Percentiles rank a stretch among this genome's conserved stretches.
Evolutionary conservation across 2,888 invertebrate species (phyloP).

Genomic region (Epicampocera succincta): DNA sequence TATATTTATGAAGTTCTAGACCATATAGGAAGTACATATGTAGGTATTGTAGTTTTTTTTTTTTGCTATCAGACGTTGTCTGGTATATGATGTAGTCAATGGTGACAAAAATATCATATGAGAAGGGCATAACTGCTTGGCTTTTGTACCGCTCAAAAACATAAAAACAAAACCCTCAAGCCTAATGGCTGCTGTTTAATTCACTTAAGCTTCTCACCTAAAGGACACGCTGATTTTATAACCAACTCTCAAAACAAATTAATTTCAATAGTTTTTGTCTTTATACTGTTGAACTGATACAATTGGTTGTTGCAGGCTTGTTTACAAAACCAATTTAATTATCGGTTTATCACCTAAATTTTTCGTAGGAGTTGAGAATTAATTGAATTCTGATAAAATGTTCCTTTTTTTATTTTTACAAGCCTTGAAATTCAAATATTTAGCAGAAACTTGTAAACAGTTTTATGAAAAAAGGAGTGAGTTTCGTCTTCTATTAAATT

Average conservation of each 20-base stretch:
- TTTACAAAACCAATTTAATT: slow-evolving; percentile 62
- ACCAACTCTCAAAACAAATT: slow-evolving; percentile 41
- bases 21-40: no score
- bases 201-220: slow-evolving; percentile 7
- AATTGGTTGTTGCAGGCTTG: slow-evolving; percentile 42
- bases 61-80: no score
- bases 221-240: slow-evolving; percentile 1
- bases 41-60: no score
- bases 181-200: slow-evolving; percentile 49
- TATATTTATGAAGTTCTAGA: no score
- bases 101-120: not conserved
- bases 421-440: no score
- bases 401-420: no score
- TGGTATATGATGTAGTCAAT: no score
- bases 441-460: no score
- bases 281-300: slow-evolving; percentile 7
- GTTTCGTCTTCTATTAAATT: no score
- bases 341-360: slow-evolving; percentile 51
- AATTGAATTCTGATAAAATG: not conserved
- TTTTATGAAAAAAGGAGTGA: no score
- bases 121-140: no score
- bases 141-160: slow-evolving; percentile 11
- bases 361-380: not conserved
- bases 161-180: slow-evolving; percentile 33
- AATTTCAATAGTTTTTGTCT: slow-evolving; percentile 47